Conservation (phyloP, 2,888 invertebrate genomes). For the Drosophila leonis region DNA sequence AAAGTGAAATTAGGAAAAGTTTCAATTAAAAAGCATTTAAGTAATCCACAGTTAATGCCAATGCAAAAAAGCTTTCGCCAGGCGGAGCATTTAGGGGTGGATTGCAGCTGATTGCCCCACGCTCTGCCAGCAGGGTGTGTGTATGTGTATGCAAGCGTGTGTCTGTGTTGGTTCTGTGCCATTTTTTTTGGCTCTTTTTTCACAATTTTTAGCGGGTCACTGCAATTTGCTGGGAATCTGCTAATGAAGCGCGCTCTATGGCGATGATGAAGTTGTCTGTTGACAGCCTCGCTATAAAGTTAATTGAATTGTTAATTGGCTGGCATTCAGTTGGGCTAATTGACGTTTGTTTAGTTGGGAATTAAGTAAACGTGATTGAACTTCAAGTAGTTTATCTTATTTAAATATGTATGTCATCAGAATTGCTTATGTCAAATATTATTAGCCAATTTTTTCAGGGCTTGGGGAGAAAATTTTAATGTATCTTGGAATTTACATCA, state of each 20-base stretch:
- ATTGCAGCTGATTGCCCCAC: conserved; percentile 56
- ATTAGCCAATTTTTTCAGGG: neutral
- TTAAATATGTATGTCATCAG: conserved; percentile 7
- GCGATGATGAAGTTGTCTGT: conserved; percentile 46
- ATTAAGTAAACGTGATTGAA: conserved; percentile 19
- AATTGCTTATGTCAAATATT: neutral
- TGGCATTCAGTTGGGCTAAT: conserved; percentile 61
- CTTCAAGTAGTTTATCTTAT: conserved; percentile 17
- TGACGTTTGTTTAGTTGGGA: conserved; percentile 42
- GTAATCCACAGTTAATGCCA: conserved; percentile 81
- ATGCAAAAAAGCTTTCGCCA: conserved; percentile 56
- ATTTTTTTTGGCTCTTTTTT: conserved; percentile 28
- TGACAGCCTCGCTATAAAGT: conserved; percentile 68
- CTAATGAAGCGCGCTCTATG: conserved; percentile 67
- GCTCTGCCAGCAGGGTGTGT: neutral
- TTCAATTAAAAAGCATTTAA: conserved; percentile 84
- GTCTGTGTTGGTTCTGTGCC: conserved; percentile 27
- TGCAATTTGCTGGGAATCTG: conserved; percentile 70
- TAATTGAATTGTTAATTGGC: conserved; percentile 74
- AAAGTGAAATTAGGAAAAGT: conserved; percentile 81
- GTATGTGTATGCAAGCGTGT: neutral
- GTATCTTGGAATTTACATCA: neutral
- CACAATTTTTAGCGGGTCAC: conserved; percentile 58
- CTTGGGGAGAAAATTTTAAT: neutral
- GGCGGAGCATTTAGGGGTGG: conserved; percentile 49